Percentiles rank a stretch among this genome's conserved stretches.
Conservation (phyloP, 2,888 invertebrate species). For the Andrena praecox region DNA sequence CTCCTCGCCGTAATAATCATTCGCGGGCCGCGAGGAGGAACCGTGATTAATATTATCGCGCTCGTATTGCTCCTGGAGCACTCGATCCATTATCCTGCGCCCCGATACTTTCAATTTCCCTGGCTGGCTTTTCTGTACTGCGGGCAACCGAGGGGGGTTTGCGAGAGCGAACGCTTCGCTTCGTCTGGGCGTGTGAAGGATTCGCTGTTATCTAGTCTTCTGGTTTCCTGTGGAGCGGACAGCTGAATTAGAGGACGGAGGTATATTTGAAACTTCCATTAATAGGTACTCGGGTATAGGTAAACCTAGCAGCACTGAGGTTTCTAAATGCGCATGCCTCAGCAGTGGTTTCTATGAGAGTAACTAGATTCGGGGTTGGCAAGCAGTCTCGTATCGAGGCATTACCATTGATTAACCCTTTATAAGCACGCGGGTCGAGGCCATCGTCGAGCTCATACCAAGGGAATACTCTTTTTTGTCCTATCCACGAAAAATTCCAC, state of each 20-base stretch:
- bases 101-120: constrained; percentile 8
- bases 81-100: constrained; percentile 28
- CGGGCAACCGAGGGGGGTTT: background rate
- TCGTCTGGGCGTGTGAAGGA: background rate
- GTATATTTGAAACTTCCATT: too few relatives aligned
- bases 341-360: background rate
- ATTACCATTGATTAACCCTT: too few relatives aligned
- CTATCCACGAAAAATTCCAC: too few relatives aligned
- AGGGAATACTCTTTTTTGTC: too few relatives aligned
- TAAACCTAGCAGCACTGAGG: too few relatives aligned
- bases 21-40: constrained; percentile 60
- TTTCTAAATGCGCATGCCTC: too few relatives aligned
- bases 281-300: too few relatives aligned
- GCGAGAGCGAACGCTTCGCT: background rate
- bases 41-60: constrained; percentile 73
- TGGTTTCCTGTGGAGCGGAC: background rate
- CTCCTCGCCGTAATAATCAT: constrained; percentile 68
- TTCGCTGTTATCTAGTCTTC: background rate
- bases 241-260: too few relatives aligned
- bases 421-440: too few relatives aligned
- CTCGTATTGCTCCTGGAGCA: constrained; percentile 2
- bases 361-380: background rate
- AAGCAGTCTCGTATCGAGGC: too few relatives aligned
- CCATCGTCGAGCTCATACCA: too few relatives aligned
- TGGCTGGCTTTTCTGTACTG: background rate